phyloP scores from a whole-genome alignment of 2,797 vertebrate species.

The Lemur catta region DNA sequence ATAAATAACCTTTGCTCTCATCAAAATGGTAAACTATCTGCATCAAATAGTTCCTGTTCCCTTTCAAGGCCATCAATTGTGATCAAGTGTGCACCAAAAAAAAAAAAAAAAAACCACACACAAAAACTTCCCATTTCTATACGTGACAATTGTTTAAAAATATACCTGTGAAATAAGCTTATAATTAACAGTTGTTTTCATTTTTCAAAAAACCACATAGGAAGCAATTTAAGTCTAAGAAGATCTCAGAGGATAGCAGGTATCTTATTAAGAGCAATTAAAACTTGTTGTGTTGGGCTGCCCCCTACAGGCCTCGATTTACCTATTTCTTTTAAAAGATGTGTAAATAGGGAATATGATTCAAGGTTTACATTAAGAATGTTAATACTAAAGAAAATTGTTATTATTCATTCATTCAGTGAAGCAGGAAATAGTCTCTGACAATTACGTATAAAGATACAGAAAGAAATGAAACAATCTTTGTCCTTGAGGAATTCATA shows the following conservation, averaged over 20 bases:
- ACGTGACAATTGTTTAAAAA: background rate
- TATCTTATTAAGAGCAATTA: background rate
- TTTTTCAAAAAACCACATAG: slow-evolving; percentile 48
- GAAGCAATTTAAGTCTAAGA: slow-evolving; percentile 43
- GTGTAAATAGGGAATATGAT: background rate
- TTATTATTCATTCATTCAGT: background rate
- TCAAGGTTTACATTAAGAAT: slow-evolving; percentile 16
- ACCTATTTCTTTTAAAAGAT: slow-evolving; percentile 33
- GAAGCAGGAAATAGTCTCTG: background rate
- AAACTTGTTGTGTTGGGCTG: slow-evolving; percentile 79
- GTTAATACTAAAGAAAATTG: slow-evolving; percentile 25
- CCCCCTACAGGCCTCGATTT: slow-evolving; percentile 81
- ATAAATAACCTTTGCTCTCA: background rate
- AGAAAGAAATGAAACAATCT: background rate
- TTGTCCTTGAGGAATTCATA: background rate
- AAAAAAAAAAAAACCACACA: too few relatives aligned
- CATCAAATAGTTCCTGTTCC: background rate
- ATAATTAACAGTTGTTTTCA: slow-evolving; percentile 41
- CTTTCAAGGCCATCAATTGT: background rate
- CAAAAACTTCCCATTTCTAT: background rate
- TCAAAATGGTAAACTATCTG: background rate
- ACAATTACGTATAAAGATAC: background rate
- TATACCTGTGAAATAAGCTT: background rate
- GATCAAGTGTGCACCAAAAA: too few relatives aligned
- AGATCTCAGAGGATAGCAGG: background rate